These are phyloP conservation scores for Microcebus tavaratra DNA, from an alignment of 2,113 vertebrate genomes.

Conservation along the genomic window DNA sequence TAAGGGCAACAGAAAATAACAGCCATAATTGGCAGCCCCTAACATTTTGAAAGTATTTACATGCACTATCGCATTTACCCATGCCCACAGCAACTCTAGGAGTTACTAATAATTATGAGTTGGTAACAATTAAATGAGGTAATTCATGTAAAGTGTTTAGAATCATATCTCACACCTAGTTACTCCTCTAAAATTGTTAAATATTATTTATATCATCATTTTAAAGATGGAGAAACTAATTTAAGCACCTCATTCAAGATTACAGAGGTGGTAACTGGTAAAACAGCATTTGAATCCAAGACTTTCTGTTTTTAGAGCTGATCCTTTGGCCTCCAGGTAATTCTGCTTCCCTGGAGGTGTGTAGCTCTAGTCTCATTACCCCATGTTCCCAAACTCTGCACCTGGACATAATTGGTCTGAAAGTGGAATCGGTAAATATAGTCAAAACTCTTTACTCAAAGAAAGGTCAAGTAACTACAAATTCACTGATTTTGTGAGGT, in stretches of 20 bases:
- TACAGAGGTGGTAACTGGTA: background rate
- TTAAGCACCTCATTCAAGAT: background rate
- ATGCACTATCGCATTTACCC: background rate
- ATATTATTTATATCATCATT: background rate
- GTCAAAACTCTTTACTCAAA: background rate
- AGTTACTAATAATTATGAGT: background rate
- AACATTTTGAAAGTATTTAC: background rate
- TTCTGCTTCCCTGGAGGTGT: background rate
- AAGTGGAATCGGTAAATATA: background rate
- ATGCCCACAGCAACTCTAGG: background rate
- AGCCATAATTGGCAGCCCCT: background rate
- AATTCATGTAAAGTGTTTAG: background rate
- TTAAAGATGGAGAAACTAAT: background rate
- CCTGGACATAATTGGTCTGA: background rate
- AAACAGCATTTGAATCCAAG: background rate
- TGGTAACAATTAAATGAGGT: background rate
- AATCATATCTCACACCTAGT: background rate
- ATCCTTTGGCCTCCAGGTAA: background rate
- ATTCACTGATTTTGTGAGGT: background rate
- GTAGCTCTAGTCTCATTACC: background rate
- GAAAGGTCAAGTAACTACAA: conserved; percentile 34
- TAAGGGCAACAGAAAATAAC: background rate
- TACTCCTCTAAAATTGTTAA: background rate
- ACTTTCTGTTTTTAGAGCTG: background rate
- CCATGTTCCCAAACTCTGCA: background rate